These are phyloP conservation scores for Goniozus legneri DNA, from an alignment of 1,140 invertebrate genomes.

Conservation along the genomic window DNA sequence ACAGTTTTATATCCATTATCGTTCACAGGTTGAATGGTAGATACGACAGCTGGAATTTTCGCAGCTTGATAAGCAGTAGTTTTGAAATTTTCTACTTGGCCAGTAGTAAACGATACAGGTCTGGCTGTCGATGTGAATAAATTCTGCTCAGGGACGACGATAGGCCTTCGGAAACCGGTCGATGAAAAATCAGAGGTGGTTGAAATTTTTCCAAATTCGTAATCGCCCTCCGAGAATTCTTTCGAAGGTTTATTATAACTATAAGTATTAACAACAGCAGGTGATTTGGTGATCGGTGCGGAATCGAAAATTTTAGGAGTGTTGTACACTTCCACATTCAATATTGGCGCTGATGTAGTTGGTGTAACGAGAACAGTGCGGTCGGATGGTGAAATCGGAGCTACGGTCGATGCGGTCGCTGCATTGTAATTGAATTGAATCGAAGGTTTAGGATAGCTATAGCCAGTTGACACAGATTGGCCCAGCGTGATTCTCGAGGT, in stretches of 20 bases:
- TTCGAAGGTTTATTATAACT: too few relatives aligned
- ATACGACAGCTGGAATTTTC: constrained; percentile 22
- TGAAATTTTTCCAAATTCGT: neutral
- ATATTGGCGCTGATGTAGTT: constrained; percentile 29
- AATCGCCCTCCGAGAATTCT: neutral
- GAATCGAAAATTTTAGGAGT: constrained; percentile 16
- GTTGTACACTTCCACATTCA: constrained; percentile 30
- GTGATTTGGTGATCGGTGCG: constrained; percentile 1
- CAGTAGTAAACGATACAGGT: constrained; percentile 31
- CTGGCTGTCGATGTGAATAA: constrained; percentile 20
- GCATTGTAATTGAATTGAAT: constrained; percentile 20
- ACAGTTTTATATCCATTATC: constrained; percentile 30
- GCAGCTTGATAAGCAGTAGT: constrained; percentile 28
- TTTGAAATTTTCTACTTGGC: constrained; percentile 27
- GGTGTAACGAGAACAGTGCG: constrained; percentile 6
- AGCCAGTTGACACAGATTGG: constrained; percentile 14
- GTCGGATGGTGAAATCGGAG: neutral
- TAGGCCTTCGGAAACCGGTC: neutral
- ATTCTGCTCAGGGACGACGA: neutral
- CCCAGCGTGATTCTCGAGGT: constrained; percentile 9
- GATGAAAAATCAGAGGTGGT: neutral
- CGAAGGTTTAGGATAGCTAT: constrained; percentile 30
- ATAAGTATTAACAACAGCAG: constrained; percentile 15
- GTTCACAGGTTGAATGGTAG: constrained; percentile 28
- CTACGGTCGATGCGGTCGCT: constrained; percentile 1